A percentile compares a stretch with the other conserved stretches of the same genome.
These are phyloP conservation scores for Apamea crenata DNA, from an alignment of 2,888 invertebrate genomes.

Conservation along the genomic window DNA sequence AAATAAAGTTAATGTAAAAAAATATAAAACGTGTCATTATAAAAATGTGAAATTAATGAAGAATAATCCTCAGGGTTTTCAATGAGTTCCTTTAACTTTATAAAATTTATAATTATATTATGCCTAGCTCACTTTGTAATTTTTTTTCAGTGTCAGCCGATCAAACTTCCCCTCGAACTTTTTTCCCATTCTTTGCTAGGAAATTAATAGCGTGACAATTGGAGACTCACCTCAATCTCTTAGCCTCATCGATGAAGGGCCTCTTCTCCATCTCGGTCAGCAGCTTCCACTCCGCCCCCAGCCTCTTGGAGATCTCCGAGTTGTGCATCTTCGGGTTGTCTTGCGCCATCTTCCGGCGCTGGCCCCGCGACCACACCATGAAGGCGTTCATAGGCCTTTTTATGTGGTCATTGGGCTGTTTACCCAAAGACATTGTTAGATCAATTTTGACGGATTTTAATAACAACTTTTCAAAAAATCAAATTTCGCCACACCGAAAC, in stretches of 20 bases:
- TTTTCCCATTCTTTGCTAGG: not conserved
- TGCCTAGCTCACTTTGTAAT: not conserved
- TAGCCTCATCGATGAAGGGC: slow-evolving; percentile 97
- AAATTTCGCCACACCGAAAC: slow-evolving; percentile 53
- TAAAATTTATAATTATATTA: too few species aligned
- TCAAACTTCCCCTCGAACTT: not conserved
- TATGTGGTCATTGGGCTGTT: slow-evolving; percentile 93
- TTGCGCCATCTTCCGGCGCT: slow-evolving; percentile 97
- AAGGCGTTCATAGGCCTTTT: slow-evolving; percentile 98
- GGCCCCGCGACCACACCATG: slow-evolving; percentile 98
- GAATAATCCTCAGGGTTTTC: too few species aligned
- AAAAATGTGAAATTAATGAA: not conserved
- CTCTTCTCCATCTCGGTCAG: slow-evolving; percentile 96
- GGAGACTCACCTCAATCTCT: slow-evolving; percentile 93
- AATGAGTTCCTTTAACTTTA: too few species aligned
- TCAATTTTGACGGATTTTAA: slow-evolving; percentile 64
- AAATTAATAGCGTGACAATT: not conserved
- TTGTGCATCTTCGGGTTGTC: slow-evolving; percentile 99
- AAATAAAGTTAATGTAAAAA: not conserved
- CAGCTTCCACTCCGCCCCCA: slow-evolving; percentile 97
- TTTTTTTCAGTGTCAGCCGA: not conserved
- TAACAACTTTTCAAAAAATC: slow-evolving; percentile 46
- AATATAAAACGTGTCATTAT: accelerated
- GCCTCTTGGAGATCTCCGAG: slow-evolving; percentile 96
- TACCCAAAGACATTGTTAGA: slow-evolving; percentile 84